Evolutionary conservation across 2,113 vertebrate species (phyloP).

Genomic region (Centropus unirufus): DNA sequence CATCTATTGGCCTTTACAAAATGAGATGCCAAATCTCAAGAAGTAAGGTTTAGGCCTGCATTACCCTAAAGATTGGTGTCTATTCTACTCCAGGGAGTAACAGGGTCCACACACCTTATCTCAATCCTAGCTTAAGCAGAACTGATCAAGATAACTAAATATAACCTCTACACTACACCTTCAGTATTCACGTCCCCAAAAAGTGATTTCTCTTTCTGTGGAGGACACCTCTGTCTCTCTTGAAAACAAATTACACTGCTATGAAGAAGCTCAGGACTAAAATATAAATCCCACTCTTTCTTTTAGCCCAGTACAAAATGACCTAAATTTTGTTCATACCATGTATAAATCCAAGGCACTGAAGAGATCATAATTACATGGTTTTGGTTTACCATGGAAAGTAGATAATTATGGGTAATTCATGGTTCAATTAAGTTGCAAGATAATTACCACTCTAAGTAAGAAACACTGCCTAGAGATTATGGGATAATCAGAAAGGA

Average conservation of each 20-base stretch:
- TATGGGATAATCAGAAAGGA: constrained; percentile 9
- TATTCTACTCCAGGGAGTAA: neutral
- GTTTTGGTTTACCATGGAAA: constrained; percentile 34
- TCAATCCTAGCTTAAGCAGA: neutral
- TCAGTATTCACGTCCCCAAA: neutral
- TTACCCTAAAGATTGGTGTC: neutral
- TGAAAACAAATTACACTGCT: neutral
- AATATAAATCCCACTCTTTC: neutral
- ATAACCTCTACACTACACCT: neutral
- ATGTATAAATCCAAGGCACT: neutral
- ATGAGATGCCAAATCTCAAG: neutral
- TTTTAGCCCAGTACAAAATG: neutral
- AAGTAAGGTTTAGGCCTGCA: neutral
- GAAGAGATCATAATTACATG: constrained; percentile 27
- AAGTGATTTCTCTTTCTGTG: neutral
- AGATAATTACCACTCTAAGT: constrained; percentile 26
- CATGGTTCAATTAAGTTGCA: neutral
- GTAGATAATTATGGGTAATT: constrained; percentile 43
- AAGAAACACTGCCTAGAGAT: constrained; percentile 11
- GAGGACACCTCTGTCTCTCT: neutral
- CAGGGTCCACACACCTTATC: neutral
- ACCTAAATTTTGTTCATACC: neutral
- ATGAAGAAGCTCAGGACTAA: neutral
- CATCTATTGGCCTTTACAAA: neutral
- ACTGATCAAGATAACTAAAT: neutral